Base-by-base conservation (phyloP, 2,113 vertebrate species). In the Prunella fulvescens region DNA sequence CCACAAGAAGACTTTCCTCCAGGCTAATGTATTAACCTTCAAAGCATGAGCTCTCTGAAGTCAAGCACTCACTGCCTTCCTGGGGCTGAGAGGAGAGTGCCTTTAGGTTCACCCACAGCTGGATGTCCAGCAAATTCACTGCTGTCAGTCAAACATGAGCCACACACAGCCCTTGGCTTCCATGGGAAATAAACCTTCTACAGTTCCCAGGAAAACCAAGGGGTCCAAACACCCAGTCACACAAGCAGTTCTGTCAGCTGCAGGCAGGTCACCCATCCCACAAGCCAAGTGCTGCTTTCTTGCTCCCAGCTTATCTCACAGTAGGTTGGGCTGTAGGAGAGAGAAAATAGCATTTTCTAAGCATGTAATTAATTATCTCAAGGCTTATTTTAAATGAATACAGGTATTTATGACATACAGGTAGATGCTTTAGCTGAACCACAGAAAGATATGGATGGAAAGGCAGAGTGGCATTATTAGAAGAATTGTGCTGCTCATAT, bases 1-100 rank as follows among this genome's bases (percentile, higher is more conserved):
- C 78, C 82, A 90, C 82, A 85, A 76, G 71, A 81, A 0, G 24
- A 73, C 35, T 44, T 91, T 91, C 87, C 92, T 78, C 64, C 60
- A 86, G 94, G 95, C 92, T 67, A 81, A 79, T 44, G 37, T 66
- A 58, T 83, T 62, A 83, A 70, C 76, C 76, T 88, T 83, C 79
- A 73, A 50, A 94, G 53, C 53, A 61, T 3, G 8, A 45, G 42
- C 39, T 86, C 70, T 70, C 72, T 37, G 20, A 83, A 93, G 61
- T 71, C 72, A 83, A 88, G 72, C 56, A 56, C 86, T 64, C 73
- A 29, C 74, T 88, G 9, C 65, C 48, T 33, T 86, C 72, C 80
- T 64, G 31, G 5, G 9, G 56, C 88, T 71, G 51, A 80, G 62
- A 61, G 11, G 48, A 51, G 26, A 14, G 28, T n/a, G 77, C 67